Conservation (phyloP, 1,140 invertebrate genomes). For the Conus betulinus region DNA sequence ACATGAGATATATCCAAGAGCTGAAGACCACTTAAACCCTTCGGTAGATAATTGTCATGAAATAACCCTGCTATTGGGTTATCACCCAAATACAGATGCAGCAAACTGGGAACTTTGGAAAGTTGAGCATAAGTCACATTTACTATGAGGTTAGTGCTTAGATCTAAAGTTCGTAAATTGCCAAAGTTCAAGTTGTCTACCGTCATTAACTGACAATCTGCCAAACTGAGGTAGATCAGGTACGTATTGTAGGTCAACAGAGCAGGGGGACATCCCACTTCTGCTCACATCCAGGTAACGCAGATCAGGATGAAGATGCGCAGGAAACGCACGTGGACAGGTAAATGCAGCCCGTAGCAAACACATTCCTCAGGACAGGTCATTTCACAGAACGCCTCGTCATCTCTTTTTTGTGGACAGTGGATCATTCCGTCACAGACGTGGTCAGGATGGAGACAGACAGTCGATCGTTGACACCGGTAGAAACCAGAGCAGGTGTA, state of each 20-base stretch:
- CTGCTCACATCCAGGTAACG: slow-evolving; percentile 23
- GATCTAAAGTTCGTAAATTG: slow-evolving; percentile 12
- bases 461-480: slow-evolving; percentile 5
- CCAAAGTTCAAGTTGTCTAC: neutral
- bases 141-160: slow-evolving; percentile 31
- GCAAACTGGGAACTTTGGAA: neutral
- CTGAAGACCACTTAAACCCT: neutral
- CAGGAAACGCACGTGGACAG: neutral
- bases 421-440: too few species aligned
- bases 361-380: slow-evolving; percentile 48
- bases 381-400: slow-evolving; percentile 40
- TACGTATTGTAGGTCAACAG: neutral
- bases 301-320: neutral
- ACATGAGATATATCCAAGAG: neutral
- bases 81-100: neutral
- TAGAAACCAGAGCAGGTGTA: slow-evolving; percentile 28
- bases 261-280: neutral
- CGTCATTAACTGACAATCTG: neutral
- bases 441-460: slow-evolving; percentile 26
- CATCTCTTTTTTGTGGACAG: slow-evolving; percentile 37
- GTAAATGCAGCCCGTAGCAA: slow-evolving; percentile 18
- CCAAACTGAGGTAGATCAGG: neutral
- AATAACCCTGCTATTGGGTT: slow-evolving; percentile 2
- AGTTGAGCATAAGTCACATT: neutral
- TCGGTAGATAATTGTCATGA: slow-evolving; percentile 2